Conservation (phyloP, 2,888 invertebrate genomes). For the Xestoiulus laeticollis region DNA sequence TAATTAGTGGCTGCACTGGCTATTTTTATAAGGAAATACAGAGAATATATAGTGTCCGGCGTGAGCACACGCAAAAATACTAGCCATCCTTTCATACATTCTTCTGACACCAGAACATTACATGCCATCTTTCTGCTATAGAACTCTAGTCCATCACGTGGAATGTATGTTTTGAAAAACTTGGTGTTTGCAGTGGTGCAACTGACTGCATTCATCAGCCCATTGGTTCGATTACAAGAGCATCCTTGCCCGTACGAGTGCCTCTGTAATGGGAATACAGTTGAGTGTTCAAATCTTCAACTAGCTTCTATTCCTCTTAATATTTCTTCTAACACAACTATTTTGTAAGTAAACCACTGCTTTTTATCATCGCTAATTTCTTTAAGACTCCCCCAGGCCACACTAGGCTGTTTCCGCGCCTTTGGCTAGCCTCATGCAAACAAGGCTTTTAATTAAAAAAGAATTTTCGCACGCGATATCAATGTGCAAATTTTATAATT, state of each 20-base stretch:
- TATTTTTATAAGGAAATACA: constrained; percentile 12
- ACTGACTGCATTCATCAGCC: constrained; percentile 35
- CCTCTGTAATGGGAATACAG: constrained; percentile 21
- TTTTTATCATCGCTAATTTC: no score
- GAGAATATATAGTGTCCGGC: neutral
- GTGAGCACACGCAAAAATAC: neutral
- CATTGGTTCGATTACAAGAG: neutral
- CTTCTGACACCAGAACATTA: constrained; percentile 3
- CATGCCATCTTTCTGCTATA: neutral
- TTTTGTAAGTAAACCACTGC: constrained; percentile 2
- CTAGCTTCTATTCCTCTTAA: constrained; percentile 43
- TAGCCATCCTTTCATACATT: neutral
- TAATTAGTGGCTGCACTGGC: constrained; percentile 24
- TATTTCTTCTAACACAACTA: constrained; percentile 24
- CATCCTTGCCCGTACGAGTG: constrained; percentile 1
- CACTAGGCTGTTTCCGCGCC: no score
- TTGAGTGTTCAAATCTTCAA: constrained; percentile 25
- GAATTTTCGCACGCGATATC: no score
- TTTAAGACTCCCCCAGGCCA: no score
- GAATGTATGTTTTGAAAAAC: constrained; percentile 43
- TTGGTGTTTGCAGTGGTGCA: constrained; percentile 32
- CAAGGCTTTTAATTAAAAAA: no score
- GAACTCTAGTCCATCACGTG: constrained; percentile 31
- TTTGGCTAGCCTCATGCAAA: no score
- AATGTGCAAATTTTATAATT: no score